Evolutionary conservation across 2,113 vertebrate species (phyloP).

Genomic region (Jaculus jaculus): DNA sequence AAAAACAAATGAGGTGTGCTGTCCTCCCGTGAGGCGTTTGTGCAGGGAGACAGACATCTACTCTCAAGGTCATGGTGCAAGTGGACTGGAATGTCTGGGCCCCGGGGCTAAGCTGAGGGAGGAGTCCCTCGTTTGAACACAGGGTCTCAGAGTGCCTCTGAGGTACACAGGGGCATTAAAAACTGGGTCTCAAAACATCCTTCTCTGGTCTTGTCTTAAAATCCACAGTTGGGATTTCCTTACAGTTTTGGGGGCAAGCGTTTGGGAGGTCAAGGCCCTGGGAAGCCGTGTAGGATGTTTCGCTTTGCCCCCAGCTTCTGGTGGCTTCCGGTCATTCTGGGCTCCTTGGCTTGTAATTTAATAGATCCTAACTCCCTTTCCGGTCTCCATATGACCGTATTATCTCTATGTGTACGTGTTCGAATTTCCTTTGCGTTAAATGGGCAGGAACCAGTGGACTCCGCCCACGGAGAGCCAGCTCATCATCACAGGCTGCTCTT

Average conservation of each 20-base stretch:
- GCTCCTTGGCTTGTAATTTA: no score
- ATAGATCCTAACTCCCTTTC: neutral
- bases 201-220: neutral
- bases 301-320: neutral
- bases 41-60: neutral
- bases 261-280: neutral
- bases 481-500: neutral
- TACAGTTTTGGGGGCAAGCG: neutral
- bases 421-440: neutral
- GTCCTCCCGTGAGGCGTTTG: neutral
- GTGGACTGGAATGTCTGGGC: rapidly evolving
- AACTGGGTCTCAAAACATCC: neutral
- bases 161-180: neutral
- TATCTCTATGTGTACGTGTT: neutral
- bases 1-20: neutral
- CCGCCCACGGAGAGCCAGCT: neutral
- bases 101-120: neutral
- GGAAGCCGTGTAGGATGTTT: neutral
- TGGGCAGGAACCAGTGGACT: neutral
- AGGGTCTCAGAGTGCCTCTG: neutral
- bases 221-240: neutral
- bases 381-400: rapidly evolving
- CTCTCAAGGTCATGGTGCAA: no score
- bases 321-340: neutral
- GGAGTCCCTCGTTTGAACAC: neutral